These are phyloP conservation scores for Biston betularia DNA, from an alignment of 2,888 invertebrate genomes.

Conservation along the genomic window DNA sequence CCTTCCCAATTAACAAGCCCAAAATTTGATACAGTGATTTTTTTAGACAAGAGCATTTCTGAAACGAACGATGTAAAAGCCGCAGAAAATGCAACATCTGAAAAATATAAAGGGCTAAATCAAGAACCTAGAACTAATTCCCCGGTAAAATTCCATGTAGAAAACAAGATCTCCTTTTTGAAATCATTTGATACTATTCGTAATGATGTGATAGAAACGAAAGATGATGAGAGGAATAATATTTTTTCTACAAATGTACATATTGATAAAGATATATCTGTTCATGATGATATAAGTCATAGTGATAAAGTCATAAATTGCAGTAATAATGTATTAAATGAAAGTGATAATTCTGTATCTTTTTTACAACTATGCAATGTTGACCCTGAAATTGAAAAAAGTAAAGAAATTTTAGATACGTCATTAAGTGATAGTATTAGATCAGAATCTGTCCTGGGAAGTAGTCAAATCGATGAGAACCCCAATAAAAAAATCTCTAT, in stretches of 20 bases:
- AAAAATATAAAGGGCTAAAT: conserved; percentile 17
- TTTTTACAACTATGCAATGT: conserved; percentile 24
- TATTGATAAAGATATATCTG: neutral
- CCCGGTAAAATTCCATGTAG: conserved; percentile 1
- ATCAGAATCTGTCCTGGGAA: conserved; percentile 23
- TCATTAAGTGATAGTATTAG: conserved; percentile 5
- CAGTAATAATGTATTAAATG: conserved; percentile 25
- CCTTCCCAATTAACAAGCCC: conserved; percentile 6
- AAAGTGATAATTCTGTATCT: conserved; percentile 36
- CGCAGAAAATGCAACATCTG: conserved; percentile 32
- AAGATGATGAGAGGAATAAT: neutral
- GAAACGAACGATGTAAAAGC: conserved; percentile 34
- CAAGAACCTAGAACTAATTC: conserved; percentile 10
- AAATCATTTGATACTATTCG: neutral
- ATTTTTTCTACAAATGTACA: neutral
- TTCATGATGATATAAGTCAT: conserved; percentile 35
- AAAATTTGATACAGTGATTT: conserved; percentile 1
- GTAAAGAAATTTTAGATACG: neutral
- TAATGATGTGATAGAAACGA: neutral
- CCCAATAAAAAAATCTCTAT: neutral
- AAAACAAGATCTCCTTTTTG: neutral
- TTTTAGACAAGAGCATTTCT: conserved; percentile 19
- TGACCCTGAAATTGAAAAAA: neutral
- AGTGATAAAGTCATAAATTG: conserved; percentile 12
- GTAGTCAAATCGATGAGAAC: conserved; percentile 3